phyloP scores from a whole-genome alignment of 2,888 invertebrate genomes.

The Oligia strigilis region DNA sequence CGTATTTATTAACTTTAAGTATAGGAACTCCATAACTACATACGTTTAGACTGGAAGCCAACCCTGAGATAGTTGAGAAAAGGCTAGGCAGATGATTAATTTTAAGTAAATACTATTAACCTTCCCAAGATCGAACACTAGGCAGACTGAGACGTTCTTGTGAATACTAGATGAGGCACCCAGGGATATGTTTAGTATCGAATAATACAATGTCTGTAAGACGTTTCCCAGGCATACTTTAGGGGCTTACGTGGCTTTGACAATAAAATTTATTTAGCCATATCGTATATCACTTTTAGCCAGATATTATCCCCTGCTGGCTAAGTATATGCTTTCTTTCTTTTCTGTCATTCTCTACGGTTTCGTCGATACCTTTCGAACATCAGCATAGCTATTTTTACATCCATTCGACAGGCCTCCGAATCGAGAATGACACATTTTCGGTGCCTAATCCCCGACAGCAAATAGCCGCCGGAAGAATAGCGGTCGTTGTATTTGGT shows the following conservation, averaged over 20 bases:
- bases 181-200: neutral
- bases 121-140: neutral
- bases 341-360: neutral
- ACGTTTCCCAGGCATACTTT: neutral
- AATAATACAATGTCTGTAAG: neutral
- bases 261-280: neutral
- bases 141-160: neutral
- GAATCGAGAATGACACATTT: neutral
- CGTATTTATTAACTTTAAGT: neutral
- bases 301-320: neutral
- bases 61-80: neutral
- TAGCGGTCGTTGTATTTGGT: neutral
- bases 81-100: neutral
- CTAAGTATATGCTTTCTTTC: neutral
- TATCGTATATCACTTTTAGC: neutral
- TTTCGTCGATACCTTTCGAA: neutral
- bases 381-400: neutral
- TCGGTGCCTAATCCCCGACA: neutral
- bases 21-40: neutral
- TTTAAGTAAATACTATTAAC: neutral
- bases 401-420: neutral
- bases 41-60: neutral
- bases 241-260: neutral
- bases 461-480: neutral
- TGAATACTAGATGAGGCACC: neutral